Evolutionary conservation across 23 tunicate genomes (phyloP), one percentile per base, ranked within the genome.

Genomic region (Trididemnum nubilum): DNA sequence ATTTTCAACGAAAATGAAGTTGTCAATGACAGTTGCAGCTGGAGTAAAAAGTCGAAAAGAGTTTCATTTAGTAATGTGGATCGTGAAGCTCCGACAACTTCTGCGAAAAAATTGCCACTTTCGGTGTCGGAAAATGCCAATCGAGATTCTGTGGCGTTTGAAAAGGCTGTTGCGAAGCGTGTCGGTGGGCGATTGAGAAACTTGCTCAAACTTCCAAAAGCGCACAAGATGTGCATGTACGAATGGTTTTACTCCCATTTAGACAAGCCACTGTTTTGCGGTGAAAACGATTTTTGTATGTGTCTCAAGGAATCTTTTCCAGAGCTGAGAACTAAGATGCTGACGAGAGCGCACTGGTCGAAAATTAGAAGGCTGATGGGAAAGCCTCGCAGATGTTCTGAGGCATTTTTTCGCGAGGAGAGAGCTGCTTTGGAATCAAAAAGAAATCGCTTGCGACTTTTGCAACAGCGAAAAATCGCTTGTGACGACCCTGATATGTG

Each of bases 171-270:
- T 0, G 97, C 97, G 2, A 85, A 71, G 39, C 70, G 83, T 35
- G 90, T 92, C 12, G 97, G 97, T 0, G 72, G 40, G 1, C 36
- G 97, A 38, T 36, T 92, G 33, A 75, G 90, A 63, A 92, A 92
- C 52, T 39, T 92, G 0, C 78, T 92, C 19, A 92, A 92, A 73
- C 78, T 92, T 1, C 97, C 97, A 1, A 92, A 92, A 79, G 97
- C 97, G 25, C 97, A 92, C 52, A 92, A 92, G 51, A 86, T 92
- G 97, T 92, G 97, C 50, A 85, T 92, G 86, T 92, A 34, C 36
- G 97, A 92, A 65, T 92, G 97, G 97, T 92, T 92, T 79, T 92
- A 87, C 51, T 92, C 97, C n/a, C 85, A 92, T 57, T 49, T 92
- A 9, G 97, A 92, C 71, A 57, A 72, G 51, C 78, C 82, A 1